Base-by-base conservation (phyloP, 2,888 invertebrate species). In the Ichneumoninae sp. region DNA sequence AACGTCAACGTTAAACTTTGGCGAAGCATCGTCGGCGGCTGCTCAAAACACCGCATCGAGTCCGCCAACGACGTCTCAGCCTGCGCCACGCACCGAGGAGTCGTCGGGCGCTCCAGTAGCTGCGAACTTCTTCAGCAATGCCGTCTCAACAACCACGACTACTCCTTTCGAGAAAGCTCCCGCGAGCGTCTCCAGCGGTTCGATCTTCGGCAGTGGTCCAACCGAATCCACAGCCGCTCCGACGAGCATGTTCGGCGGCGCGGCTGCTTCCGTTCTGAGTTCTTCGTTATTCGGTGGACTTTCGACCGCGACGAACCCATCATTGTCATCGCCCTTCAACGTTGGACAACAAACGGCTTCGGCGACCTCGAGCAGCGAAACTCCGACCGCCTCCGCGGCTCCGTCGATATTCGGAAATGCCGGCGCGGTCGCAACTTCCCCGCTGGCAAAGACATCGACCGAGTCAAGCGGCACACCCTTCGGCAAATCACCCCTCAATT, bases 121-220 rank as follows among this genome's bases (percentile, higher is more conserved):
- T 22, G 92, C 87, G 87, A 36, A 83, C 90, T 30, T 77, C 82
- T 44, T 83, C 60, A 63, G 70, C 75, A 68, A 78, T 33, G 22
- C 88, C 10, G 83, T 89, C 33, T 70, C 86, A 44, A 57, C 75
- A n/a, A 47, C 83, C 40, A 80, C 75, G 16, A 52, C 33, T 8
- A 52, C 44, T 26, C 57, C 79, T 3, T 83, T 84, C 54, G 86
- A 83, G 5, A 82, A 85, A 82, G 47, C 54, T 50, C 22, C 83
- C 7, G 19, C 81, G 33, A 80, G 77, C 66, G 5, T 63, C 16
- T 44, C 83, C 7, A 78, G 22, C 33, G 57, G 85, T 13, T 57
- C 87, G 19, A 86, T 83, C n/a, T 87, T 86, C 19, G 86, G 86
- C 16, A 73, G 80, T 3, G 74, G 26, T 44, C 44, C 84, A 6